Conservation (phyloP, 1,140 invertebrate genomes). For the Zaprionus lachaisei region DNA sequence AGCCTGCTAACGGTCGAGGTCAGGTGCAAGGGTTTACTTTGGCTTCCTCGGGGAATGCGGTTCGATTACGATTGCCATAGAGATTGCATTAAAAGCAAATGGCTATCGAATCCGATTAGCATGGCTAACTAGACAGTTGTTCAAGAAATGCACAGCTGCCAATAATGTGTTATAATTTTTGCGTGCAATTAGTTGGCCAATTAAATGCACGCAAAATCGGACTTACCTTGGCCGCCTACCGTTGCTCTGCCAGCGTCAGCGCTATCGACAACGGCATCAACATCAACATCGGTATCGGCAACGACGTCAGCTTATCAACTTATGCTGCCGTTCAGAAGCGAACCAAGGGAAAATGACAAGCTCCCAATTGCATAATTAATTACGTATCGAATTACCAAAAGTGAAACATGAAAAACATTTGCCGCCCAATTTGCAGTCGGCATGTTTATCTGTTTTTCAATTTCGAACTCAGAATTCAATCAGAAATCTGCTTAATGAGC, state of each 20-base stretch:
- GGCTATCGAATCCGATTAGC: constrained; percentile 51
- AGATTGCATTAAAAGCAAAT: neutral
- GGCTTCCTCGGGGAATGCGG: constrained; percentile 44
- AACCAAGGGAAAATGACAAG: constrained; percentile 15
- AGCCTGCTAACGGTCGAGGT: constrained; percentile 33
- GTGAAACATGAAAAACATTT: constrained; percentile 3
- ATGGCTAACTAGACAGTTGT: constrained; percentile 31
- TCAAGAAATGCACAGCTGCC: constrained; percentile 46
- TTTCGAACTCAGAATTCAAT: constrained; percentile 5
- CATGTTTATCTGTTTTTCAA: neutral
- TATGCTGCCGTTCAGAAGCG: constrained; percentile 19
- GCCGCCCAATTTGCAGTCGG: constrained; percentile 1
- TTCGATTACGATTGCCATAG: neutral
- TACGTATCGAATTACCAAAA: constrained; percentile 24
- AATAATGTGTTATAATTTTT: constrained; percentile 72
- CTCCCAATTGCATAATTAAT: constrained; percentile 21
- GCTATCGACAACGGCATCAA: neutral
- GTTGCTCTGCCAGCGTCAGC: too few species aligned
- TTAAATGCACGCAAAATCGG: constrained; percentile 72
- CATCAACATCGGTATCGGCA: neutral
- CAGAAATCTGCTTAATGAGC: neutral
- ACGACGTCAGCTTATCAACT: constrained; percentile 18
- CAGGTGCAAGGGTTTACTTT: constrained; percentile 36
- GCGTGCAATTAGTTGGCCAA: constrained; percentile 50
- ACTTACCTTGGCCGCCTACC: constrained; percentile 58